Evolutionary conservation across 2,113 vertebrate genomes (phyloP).

Genomic region (Oceanites oceanicus): DNA sequence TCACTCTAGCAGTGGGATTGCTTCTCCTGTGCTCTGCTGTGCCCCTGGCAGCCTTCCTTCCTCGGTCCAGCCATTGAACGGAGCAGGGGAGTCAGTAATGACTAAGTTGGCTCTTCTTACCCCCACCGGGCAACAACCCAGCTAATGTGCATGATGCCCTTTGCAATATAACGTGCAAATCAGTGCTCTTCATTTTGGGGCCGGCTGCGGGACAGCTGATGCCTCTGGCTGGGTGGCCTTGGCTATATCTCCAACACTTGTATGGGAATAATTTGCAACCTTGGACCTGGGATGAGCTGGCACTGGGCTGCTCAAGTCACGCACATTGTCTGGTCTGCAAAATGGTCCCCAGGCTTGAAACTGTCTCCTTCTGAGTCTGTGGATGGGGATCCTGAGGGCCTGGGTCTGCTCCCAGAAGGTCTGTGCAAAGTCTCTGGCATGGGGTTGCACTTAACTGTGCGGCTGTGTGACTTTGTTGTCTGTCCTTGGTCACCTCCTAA

Average conservation of each 20-base stretch:
- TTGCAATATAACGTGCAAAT: not conserved
- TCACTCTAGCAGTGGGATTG: accelerated
- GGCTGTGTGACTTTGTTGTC: no score
- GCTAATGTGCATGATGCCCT: not conserved
- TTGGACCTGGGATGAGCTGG: not conserved
- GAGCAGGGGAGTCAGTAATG: not conserved
- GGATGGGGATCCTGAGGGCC: not conserved
- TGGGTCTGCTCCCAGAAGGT: not conserved
- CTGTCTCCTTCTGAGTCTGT: not conserved
- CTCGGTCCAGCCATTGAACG: accelerated
- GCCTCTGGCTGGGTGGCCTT: not conserved
- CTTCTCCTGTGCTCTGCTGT: not conserved
- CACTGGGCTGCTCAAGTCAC: not conserved
- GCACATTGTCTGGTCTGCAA: not conserved
- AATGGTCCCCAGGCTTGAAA: not conserved
- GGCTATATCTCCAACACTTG: not conserved
- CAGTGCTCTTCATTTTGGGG: not conserved
- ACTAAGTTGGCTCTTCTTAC: not conserved
- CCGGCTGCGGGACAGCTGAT: not conserved
- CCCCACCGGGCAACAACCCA: not conserved
- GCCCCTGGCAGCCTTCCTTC: not conserved
- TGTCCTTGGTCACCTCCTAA: not conserved
- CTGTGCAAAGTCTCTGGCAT: not conserved
- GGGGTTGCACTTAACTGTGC: accelerated
- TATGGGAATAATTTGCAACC: not conserved